These are phyloP conservation scores for cat (Felis catus) DNA, from an alignment of 2,113 vertebrate genomes.

Conservation along the genomic window F.catus_Fca126_mat1.0 CM031420.1:21586501-21587000, in stretches of 20 bases:
- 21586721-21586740: no score
- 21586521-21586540: not conserved
- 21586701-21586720: not conserved
- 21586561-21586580: not conserved
- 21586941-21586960: not conserved
- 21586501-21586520: not conserved
- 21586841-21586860: no score
- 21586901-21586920: no score
- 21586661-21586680: not conserved
- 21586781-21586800: no score
- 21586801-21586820: no score
- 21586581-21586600: not conserved
- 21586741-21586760: no score
- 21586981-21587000: not conserved
- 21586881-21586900: no score
- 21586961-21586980: not conserved
- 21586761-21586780: no score
- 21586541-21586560: not conserved
- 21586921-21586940: not conserved
- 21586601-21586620: not conserved
- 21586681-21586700: not conserved
- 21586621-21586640: not conserved
- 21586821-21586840: no score
- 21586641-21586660: not conserved
- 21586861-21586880: no score